phyloP scores from a whole-genome alignment of 1,140 invertebrate species.

The Drosophila kohkoa region DNA sequence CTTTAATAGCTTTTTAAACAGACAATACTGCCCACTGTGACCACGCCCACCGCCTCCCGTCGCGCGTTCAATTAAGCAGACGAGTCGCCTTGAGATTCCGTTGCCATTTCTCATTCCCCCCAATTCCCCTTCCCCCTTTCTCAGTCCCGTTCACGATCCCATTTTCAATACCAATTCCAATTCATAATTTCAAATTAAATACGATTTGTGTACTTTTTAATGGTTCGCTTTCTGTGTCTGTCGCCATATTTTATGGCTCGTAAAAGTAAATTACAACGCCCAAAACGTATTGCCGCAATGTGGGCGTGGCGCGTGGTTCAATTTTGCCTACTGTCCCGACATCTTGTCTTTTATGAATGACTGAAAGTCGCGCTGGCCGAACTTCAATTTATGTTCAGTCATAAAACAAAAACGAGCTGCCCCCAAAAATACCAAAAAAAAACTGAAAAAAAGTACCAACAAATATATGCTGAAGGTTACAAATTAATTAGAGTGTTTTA shows the following conservation, averaged over 20 bases:
- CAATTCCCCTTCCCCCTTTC: no score
- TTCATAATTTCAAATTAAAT: slow-evolving; percentile 58
- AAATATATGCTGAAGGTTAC: slow-evolving; percentile 36
- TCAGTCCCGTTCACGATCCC: not conserved
- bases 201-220: slow-evolving; percentile 51
- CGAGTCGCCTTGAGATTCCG: slow-evolving; percentile 31
- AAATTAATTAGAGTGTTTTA: slow-evolving; percentile 57
- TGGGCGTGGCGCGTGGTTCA: slow-evolving; percentile 7
- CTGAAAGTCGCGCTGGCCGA: slow-evolving; percentile 24
- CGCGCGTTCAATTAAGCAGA: slow-evolving; percentile 36
- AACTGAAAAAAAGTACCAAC: not conserved
- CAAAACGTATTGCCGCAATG: slow-evolving; percentile 12
- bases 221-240: slow-evolving; percentile 21
- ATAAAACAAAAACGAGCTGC: slow-evolving; percentile 42
- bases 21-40: slow-evolving; percentile 43
- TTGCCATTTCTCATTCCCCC: not conserved
- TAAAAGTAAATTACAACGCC: slow-evolving; percentile 55
- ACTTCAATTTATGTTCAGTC: slow-evolving; percentile 48
- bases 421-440: slow-evolving; percentile 13
- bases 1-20: slow-evolving; percentile 73
- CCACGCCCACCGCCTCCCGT: slow-evolving; percentile 34
- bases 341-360: slow-evolving; percentile 32
- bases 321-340: slow-evolving; percentile 22
- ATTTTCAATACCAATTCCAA: slow-evolving; percentile 31
- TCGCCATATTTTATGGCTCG: slow-evolving; percentile 47